Evolutionary conservation across 2,113 vertebrate species (phyloP).

Genomic region (Cariama cristata): DNA sequence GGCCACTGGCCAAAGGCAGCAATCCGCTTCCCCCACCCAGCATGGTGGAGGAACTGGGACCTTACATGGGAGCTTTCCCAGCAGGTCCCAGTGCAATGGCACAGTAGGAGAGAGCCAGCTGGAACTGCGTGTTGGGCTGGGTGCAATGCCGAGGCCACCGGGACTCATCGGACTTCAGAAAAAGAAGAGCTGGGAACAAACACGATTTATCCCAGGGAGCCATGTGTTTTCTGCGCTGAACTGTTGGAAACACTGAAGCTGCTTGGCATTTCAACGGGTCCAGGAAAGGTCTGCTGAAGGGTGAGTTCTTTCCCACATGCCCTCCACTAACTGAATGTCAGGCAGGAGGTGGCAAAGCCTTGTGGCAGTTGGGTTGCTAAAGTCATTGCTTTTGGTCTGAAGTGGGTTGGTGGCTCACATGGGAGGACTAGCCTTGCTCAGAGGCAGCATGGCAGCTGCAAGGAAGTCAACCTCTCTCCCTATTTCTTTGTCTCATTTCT

Average conservation of each 20-base stretch:
- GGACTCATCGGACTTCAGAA: background rate
- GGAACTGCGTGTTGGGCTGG: background rate
- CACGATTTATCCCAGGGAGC: background rate
- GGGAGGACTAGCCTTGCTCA: background rate
- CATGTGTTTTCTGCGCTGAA: background rate
- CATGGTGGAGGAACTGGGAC: background rate
- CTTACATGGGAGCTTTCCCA: background rate
- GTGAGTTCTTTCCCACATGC: background rate
- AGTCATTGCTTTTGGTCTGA: background rate
- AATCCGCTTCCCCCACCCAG: background rate
- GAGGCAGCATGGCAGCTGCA: background rate
- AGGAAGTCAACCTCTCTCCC: background rate
- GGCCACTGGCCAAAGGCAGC: background rate
- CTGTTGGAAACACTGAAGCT: background rate
- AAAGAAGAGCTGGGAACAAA: background rate
- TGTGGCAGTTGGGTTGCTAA: background rate
- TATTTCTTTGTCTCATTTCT: background rate
- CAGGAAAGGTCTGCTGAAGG: background rate
- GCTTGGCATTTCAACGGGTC: background rate
- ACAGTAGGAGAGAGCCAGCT: rapidly evolving
- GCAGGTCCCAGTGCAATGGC: background rate
- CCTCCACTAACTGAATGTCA: background rate
- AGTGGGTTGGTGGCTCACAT: background rate
- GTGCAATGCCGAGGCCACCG: background rate
- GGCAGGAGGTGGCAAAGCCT: background rate